phyloP scores from a whole-genome alignment of 2,113 vertebrate species.

The Phylloscopus trochiloides region DNA sequence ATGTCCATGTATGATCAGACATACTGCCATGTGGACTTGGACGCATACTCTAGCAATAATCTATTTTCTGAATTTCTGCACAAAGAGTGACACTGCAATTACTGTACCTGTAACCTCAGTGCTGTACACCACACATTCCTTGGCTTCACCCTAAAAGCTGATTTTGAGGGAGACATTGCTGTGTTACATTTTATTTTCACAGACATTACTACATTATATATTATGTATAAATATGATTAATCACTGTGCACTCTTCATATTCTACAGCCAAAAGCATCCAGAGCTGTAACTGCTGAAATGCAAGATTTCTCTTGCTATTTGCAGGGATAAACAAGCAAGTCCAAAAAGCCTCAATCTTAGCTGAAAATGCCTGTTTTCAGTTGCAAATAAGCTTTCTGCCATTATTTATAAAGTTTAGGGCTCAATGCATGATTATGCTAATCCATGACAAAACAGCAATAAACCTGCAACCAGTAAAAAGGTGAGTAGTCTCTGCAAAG shows the following conservation, averaged over 20 bases:
- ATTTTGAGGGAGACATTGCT: not conserved
- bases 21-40: not conserved
- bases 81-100: not conserved
- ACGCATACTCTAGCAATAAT: not conserved
- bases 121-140: not conserved
- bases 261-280: not conserved
- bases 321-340: not conserved
- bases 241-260: not conserved
- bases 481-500: not conserved
- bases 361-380: constrained; percentile 2
- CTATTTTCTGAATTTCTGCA: not conserved
- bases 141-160: not conserved
- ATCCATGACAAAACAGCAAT: not conserved
- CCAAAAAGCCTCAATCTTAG: not conserved
- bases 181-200: not conserved
- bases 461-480: not conserved
- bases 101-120: not conserved
- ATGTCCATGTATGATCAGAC: not conserved
- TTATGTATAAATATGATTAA: not conserved
- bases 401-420: not conserved
- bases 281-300: not conserved
- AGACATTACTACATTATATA: not conserved
- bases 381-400: not conserved
- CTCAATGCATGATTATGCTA: not conserved
- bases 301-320: not conserved